These are phyloP conservation scores for Drosophila kurseongensis DNA, from an alignment of 1,140 invertebrate species.

Conservation along the genomic window DNA sequence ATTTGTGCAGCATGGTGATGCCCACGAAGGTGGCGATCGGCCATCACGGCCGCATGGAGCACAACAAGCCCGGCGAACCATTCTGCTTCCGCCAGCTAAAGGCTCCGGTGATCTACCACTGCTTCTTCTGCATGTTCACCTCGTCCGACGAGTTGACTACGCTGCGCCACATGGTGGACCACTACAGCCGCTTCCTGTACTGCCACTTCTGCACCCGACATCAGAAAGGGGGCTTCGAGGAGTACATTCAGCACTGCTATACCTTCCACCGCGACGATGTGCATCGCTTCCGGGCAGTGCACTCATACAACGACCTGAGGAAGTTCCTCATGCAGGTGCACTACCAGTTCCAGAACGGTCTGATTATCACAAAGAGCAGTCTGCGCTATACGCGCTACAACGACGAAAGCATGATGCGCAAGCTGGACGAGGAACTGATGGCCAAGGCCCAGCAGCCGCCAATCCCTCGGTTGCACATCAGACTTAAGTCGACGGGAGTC, in stretches of 20 bases:
- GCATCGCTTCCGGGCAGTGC: constrained; percentile 22
- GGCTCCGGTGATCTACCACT: constrained; percentile 42
- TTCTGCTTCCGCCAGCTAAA: constrained; percentile 49
- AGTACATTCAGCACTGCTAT: constrained; percentile 63
- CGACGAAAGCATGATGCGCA: neutral
- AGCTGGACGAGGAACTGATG: constrained; percentile 40
- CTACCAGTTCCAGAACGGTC: constrained; percentile 64
- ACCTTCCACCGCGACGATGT: constrained; percentile 19
- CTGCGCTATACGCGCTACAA: constrained; percentile 36
- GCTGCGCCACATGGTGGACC: constrained; percentile 57
- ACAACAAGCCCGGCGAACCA: constrained; percentile 15
- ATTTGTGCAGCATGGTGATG: constrained; percentile 52
- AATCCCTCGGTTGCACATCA: constrained; percentile 37
- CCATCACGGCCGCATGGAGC: constrained; percentile 42
- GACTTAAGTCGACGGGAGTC: neutral
- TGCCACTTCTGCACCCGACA: constrained; percentile 31
- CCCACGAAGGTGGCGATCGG: constrained; percentile 43
- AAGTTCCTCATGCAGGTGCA: constrained; percentile 54
- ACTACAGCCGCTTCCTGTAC: constrained; percentile 41
- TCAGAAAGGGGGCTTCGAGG: constrained; percentile 31
- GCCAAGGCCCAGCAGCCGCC: constrained; percentile 23
- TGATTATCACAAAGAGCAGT: constrained; percentile 65
- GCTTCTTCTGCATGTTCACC: constrained; percentile 54
- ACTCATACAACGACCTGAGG: constrained; percentile 35
- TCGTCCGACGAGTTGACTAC: constrained; percentile 33